phyloP scores from a whole-genome alignment of 1,140 invertebrate genomes.

The Pararge aegeria region DNA sequence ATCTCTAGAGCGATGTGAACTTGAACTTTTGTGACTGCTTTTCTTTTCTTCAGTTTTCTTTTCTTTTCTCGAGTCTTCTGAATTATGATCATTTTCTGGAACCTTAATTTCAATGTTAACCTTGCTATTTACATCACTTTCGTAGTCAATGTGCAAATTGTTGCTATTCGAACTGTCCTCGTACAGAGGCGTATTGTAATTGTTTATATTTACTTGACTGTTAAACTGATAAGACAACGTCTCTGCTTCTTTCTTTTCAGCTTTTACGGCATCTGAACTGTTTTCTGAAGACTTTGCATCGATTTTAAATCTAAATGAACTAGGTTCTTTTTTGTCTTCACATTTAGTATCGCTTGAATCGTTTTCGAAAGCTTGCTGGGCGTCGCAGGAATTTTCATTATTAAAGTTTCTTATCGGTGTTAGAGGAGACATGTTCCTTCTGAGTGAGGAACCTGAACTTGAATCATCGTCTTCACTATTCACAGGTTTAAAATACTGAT shows the following conservation, averaged over 20 bases:
- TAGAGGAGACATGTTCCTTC: slow-evolving; percentile 71
- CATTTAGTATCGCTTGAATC: slow-evolving; percentile 48
- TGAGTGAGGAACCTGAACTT: slow-evolving; percentile 63
- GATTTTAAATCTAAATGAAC: slow-evolving; percentile 62
- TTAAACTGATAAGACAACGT: slow-evolving; percentile 57
- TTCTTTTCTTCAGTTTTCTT: slow-evolving; percentile 56
- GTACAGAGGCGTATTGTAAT: slow-evolving; percentile 61
- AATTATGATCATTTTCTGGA: slow-evolving; percentile 46
- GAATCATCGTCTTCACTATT: slow-evolving; percentile 67
- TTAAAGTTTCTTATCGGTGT: slow-evolving; percentile 72
- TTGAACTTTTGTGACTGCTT: slow-evolving; percentile 66
- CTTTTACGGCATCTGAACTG: slow-evolving; percentile 41
- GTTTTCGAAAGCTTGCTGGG: slow-evolving; percentile 72
- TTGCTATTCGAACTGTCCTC: slow-evolving; percentile 72
- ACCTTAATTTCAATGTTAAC: slow-evolving; percentile 52
- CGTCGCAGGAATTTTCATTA: slow-evolving; percentile 73
- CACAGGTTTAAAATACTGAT: slow-evolving; percentile 58
- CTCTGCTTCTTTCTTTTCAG: slow-evolving; percentile 56
- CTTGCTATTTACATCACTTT: slow-evolving; percentile 71
- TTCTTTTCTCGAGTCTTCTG: slow-evolving; percentile 56
- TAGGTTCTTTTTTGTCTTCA: slow-evolving; percentile 61
- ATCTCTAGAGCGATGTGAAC: slow-evolving; percentile 66
- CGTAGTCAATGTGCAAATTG: slow-evolving; percentile 69
- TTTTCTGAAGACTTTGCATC: slow-evolving; percentile 55
- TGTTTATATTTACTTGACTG: slow-evolving; percentile 62